Conservation (phyloP, 1,140 invertebrate genomes). For the Tetragnatha versicolor region DNA sequence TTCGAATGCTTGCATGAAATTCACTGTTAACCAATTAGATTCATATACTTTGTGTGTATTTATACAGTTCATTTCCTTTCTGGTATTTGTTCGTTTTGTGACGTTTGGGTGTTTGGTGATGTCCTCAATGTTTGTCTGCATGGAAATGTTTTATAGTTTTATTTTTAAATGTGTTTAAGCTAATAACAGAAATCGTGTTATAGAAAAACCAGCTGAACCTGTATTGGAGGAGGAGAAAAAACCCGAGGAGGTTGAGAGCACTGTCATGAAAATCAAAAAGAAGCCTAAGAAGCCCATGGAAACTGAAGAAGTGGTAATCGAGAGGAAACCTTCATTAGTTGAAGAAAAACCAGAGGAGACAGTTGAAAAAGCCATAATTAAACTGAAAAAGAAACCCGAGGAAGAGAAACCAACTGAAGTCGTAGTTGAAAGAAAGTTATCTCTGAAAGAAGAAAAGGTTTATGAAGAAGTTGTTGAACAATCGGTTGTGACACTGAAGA, state of each 20-base stretch:
- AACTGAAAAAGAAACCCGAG: constrained; percentile 46
- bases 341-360: constrained; percentile 24
- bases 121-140: too few relatives aligned
- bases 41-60: too few relatives aligned
- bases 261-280: constrained; percentile 60
- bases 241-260: constrained; percentile 22
- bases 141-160: too few relatives aligned
- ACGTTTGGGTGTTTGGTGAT: too few relatives aligned
- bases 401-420: constrained; percentile 21
- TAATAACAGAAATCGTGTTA: not conserved
- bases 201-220: constrained; percentile 42
- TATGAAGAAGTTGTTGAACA: constrained; percentile 24
- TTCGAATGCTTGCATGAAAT: too few relatives aligned
- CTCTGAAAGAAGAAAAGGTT: constrained; percentile 22
- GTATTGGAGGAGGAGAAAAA: constrained; percentile 27
- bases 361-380: constrained; percentile 26
- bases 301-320: not conserved
- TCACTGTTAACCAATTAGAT: too few relatives aligned
- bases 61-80: too few relatives aligned
- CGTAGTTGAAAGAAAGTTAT: constrained; percentile 3
- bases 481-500: constrained; percentile 7
- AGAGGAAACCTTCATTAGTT: constrained; percentile 2
- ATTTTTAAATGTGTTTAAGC: too few relatives aligned
- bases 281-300: constrained; percentile 49
- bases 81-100: too few relatives aligned